Conservation (phyloP, 2,797 vertebrate species). For the Mionectes olivaceus region DNA sequence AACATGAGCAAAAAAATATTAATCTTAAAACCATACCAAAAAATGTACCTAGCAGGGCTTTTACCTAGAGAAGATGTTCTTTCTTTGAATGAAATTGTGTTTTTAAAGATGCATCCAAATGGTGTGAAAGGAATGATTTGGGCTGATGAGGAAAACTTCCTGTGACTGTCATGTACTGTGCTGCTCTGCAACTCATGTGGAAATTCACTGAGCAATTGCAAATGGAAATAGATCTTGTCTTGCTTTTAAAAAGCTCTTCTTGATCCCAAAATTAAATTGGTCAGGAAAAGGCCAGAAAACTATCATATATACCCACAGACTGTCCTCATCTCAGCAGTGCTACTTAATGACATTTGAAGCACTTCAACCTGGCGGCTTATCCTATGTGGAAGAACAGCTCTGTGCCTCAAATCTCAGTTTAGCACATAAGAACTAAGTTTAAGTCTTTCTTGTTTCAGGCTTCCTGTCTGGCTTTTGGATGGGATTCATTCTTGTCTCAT, state of each 20-base stretch:
- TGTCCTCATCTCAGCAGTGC: constrained; percentile 35
- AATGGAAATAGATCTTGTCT: constrained; percentile 32
- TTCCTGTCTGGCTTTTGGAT: constrained; percentile 31
- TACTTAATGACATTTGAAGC: constrained; percentile 56
- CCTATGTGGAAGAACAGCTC: constrained; percentile 15
- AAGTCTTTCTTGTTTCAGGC: constrained; percentile 9
- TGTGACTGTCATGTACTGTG: neutral
- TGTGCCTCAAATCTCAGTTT: constrained; percentile 43
- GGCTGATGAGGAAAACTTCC: neutral
- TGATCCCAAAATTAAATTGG: constrained; percentile 32
- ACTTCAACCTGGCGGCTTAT: constrained; percentile 19
- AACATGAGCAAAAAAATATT: neutral
- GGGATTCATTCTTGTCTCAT: neutral
- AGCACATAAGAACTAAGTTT: constrained; percentile 45
- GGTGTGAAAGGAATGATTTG: neutral
- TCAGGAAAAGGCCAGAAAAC: constrained; percentile 30
- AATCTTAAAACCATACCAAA: fast-evolving
- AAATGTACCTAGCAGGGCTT: neutral
- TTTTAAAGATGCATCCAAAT: neutral
- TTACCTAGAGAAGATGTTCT: neutral
- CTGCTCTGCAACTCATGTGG: neutral
- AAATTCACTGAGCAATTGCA: constrained; percentile 8
- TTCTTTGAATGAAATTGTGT: neutral
- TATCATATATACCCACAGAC: neutral
- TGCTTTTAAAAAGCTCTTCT: constrained; percentile 37